A percentile compares a stretch with the other conserved stretches of the same genome.
phyloP scores from a whole-genome alignment of 1,140 invertebrate species.

The Calephelis nemesis region DNA sequence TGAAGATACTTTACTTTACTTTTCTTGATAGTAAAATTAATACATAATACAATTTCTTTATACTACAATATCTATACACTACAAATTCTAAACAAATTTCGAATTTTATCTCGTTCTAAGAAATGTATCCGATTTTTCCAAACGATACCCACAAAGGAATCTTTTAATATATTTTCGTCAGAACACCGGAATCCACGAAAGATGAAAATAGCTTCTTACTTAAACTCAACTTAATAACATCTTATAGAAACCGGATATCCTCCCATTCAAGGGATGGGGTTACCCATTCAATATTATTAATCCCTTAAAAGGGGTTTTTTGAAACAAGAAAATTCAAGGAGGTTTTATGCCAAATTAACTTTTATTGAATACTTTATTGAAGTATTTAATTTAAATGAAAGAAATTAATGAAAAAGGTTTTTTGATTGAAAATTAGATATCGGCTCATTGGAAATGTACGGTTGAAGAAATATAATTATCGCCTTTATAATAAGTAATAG shows the following conservation, averaged over 20 bases:
- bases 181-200: background rate
- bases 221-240: conserved; percentile 4
- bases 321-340: conserved; percentile 21
- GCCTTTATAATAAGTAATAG: background rate
- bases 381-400: conserved; percentile 29
- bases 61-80: no score
- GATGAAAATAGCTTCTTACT: conserved; percentile 5
- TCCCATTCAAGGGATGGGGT: background rate
- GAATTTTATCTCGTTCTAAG: background rate
- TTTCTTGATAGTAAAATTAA: no score
- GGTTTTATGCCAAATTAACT: conserved; percentile 31
- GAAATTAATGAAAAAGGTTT: conserved; percentile 32
- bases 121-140: conserved; percentile 2
- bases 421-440: conserved; percentile 23
- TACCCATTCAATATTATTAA: conserved; percentile 21
- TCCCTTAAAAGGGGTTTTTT: conserved; percentile 10
- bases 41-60: no score
- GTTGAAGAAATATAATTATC: background rate
- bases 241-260: background rate
- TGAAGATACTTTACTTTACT: no score
- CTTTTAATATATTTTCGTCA: background rate
- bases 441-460: background rate
- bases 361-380: conserved; percentile 30
- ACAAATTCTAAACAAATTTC: background rate
- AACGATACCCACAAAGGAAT: background rate